Conservation (phyloP, 2,888 invertebrate species). For the Galerucella calmariensis region DNA sequence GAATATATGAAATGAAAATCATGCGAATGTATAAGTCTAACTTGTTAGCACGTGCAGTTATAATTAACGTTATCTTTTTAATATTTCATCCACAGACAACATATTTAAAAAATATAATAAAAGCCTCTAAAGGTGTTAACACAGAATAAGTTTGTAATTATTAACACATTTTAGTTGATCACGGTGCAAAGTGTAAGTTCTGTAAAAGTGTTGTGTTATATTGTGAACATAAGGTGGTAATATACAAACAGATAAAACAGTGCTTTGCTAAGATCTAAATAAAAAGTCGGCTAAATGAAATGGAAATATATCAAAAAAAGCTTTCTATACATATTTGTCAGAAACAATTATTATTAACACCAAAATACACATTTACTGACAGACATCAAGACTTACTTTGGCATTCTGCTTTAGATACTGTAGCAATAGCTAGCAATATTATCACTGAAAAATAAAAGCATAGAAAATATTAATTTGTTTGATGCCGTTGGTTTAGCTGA, state of each 20-base stretch:
- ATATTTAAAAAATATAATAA: background rate
- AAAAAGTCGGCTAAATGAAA: conserved; percentile 32
- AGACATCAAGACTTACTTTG: conserved; percentile 68
- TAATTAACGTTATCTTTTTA: background rate
- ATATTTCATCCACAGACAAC: background rate
- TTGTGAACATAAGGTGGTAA: conserved; percentile 15
- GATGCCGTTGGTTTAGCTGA: conserved; percentile 24
- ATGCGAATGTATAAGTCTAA: background rate
- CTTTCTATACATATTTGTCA: conserved; percentile 41
- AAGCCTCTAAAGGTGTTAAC: conserved; percentile 4
- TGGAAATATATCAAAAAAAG: conserved; percentile 36
- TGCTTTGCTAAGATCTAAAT: conserved; percentile 41
- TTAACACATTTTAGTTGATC: background rate
- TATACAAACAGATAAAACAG: conserved; percentile 27
- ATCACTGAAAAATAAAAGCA: conserved; percentile 62
- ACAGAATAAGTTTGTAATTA: background rate
- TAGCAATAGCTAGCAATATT: conserved; percentile 64
- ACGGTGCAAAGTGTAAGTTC: conserved; percentile 17
- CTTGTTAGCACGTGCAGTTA: background rate
- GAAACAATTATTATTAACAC: conserved; percentile 47
- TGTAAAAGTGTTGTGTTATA: conserved; percentile 16
- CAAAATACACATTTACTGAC: conserved; percentile 41
- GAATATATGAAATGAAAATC: background rate
- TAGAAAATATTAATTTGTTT: conserved; percentile 50
- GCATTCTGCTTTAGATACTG: conserved; percentile 68